Percentiles rank a stretch among this genome's conserved stretches.
Conservation (phyloP, 2,888 invertebrate species). For the Aethes cnicana region DNA sequence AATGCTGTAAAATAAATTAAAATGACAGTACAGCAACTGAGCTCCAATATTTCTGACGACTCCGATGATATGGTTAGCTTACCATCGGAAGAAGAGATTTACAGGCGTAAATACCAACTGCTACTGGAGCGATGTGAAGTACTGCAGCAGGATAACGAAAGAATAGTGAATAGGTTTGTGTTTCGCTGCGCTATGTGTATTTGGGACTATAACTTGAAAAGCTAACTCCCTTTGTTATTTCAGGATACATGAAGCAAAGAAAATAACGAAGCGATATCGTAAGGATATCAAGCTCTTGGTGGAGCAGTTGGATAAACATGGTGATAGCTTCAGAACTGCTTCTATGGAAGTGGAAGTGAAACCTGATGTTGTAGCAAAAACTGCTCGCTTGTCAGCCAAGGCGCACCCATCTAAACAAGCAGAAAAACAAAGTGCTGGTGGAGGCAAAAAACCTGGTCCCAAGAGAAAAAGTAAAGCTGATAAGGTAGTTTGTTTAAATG, state of each 20-base stretch:
- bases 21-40: conserved; percentile 81
- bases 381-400: conserved; percentile 52
- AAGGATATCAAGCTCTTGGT: conserved; percentile 87
- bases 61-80: conserved; percentile 80
- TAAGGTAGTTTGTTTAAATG: conserved; percentile 58
- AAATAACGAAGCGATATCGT: conserved; percentile 84
- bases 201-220: conserved; percentile 37
- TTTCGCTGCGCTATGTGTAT: conserved; percentile 39
- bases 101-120: conserved; percentile 88
- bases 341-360: conserved; percentile 81
- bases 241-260: conserved; percentile 87
- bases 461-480: conserved; percentile 85
- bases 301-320: conserved; percentile 86
- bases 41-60: conserved; percentile 81
- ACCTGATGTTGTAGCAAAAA: conserved; percentile 53
- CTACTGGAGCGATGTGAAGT: conserved; percentile 88
- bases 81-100: conserved; percentile 85
- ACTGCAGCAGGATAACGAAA: conserved; percentile 89
- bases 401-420: conserved; percentile 53
- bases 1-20: conserved; percentile 79
- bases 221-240: conserved; percentile 44
- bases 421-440: conserved; percentile 59
- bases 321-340: conserved; percentile 86
- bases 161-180: conserved; percentile 85
- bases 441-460: conserved; percentile 65